Percentiles rank a stretch among this genome's conserved stretches.
Conservation (phyloP, 1,140 invertebrate species). For the Drosophila willistoni region DNA sequence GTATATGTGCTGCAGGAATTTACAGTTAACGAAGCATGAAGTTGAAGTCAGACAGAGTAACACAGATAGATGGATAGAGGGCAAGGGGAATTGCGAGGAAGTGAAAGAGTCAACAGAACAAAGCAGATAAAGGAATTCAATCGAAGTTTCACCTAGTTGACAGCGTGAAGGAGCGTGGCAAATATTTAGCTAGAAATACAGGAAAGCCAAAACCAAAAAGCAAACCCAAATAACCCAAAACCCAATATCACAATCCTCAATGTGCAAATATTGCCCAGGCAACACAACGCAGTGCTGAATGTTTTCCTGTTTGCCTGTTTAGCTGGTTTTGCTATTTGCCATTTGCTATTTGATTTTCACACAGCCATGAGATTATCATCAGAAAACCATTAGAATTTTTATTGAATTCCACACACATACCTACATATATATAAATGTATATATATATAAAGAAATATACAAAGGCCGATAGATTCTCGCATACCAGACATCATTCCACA, state of each 20-base stretch:
- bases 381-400: conserved; percentile 82
- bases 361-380: conserved; percentile 79
- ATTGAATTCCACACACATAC: conserved; percentile 76
- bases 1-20: conserved; percentile 57
- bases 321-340: conserved; percentile 11
- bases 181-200: conserved; percentile 57
- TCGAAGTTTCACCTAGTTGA: conserved; percentile 76
- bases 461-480: background rate
- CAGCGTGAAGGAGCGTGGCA: conserved; percentile 62
- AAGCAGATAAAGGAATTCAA: conserved; percentile 76
- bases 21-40: conserved; percentile 77
- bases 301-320: conserved; percentile 9
- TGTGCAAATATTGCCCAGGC: conserved; percentile 69
- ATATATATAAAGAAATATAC: background rate
- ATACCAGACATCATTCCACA: conserved; percentile 9
- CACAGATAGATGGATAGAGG: conserved; percentile 22
- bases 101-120: conserved; percentile 30
- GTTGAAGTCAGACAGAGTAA: conserved; percentile 54
- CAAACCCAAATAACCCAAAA: conserved; percentile 58
- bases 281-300: conserved; percentile 29
- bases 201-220: conserved; percentile 48
- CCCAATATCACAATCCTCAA: conserved; percentile 47
- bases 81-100: background rate
- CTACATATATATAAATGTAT: conserved; percentile 14
- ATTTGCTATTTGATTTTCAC: conserved; percentile 75